A percentile compares a stretch with the other conserved stretches of the same genome.
phyloP scores from a whole-genome alignment of 2,113 vertebrate genomes.

The Erythrolamprus reginae region DNA sequence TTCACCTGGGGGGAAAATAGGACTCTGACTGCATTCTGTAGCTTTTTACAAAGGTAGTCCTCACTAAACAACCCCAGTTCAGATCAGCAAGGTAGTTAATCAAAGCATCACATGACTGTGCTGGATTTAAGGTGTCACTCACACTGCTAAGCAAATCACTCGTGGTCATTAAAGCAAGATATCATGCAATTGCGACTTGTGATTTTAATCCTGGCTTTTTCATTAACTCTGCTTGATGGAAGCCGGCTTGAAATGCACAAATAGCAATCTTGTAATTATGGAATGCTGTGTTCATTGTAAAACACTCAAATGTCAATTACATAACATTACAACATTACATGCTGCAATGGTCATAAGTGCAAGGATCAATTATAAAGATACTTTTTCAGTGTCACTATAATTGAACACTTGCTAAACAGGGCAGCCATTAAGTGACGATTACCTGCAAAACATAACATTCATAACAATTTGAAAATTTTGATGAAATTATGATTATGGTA shows the following conservation, averaged over 20 bases:
- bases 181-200: neutral
- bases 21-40: constrained; percentile 19
- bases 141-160: neutral
- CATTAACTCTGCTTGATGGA: neutral
- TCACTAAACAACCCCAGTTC: neutral
- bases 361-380: neutral
- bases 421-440: neutral
- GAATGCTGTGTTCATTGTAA: neutral
- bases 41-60: constrained; percentile 13
- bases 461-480: neutral
- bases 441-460: neutral
- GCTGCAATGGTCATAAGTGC: neutral
- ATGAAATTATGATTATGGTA: constrained; percentile 12
- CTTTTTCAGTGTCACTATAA: neutral
- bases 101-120: neutral
- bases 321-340: no score
- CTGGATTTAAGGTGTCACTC: neutral
- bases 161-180: neutral
- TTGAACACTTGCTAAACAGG: neutral
- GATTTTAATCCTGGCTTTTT: neutral
- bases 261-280: neutral
- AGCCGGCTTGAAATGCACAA: neutral
- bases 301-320: neutral
- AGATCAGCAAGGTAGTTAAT: neutral
- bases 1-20: constrained; percentile 33